phyloP scores from a whole-genome alignment of 2,797 vertebrate species.

The Myotis vivesi region DNA sequence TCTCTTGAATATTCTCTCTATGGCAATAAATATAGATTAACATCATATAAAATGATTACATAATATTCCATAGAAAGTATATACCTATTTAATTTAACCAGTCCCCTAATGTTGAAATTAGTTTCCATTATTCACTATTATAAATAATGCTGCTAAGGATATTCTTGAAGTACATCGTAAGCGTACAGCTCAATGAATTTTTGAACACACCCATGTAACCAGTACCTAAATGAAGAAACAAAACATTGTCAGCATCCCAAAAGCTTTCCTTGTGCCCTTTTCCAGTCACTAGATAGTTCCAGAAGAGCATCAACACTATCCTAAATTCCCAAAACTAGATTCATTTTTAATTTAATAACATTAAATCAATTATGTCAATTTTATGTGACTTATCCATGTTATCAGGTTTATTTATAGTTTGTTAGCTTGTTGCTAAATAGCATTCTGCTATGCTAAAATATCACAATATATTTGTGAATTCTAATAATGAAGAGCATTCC shows the following conservation, averaged over 20 bases:
- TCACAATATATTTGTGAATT: neutral
- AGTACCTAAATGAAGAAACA: constrained; percentile 36
- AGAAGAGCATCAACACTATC: neutral
- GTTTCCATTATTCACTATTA: constrained; percentile 21
- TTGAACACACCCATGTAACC: constrained; percentile 24
- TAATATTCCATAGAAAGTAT: constrained; percentile 8
- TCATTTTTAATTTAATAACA: constrained; percentile 11
- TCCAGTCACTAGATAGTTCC: neutral
- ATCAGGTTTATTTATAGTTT: neutral
- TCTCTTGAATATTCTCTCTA: neutral
- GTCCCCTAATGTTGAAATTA: constrained; percentile 29
- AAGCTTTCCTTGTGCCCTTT: neutral
- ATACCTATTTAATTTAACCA: constrained; percentile 42
- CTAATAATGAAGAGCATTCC: neutral
- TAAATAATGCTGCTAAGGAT: constrained; percentile 1
- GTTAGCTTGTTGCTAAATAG: neutral
- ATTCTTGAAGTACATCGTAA: constrained; percentile 17
- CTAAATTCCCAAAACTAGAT: neutral
- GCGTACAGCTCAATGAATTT: neutral
- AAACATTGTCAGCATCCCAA: neutral
- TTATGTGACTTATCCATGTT: constrained; percentile 1
- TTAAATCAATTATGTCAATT: neutral
- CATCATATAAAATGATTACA: neutral
- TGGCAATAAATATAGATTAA: neutral
- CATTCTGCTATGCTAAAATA: neutral